Evolutionary conservation across 2,797 vertebrate genomes (phyloP), one percentile per base, ranked within the genome.

Genomic region (Sebastes goodei): DNA sequence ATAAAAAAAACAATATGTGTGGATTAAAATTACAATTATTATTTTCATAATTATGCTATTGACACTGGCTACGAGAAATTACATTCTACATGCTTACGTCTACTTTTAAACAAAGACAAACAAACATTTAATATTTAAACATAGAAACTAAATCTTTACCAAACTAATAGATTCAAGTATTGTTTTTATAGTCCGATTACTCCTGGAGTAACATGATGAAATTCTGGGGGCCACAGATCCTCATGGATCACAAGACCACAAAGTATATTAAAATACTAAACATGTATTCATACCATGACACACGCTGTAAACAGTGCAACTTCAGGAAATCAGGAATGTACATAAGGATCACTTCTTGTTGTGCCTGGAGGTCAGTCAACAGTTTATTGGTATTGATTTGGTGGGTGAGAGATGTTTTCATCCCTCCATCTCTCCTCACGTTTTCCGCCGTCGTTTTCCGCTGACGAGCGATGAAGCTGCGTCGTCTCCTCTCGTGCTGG

Each of bases 381-480:
- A 5, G 2, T 56, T 52, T 17, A 59, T n/a, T 52, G 21, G 10
- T 10, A 42, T 12, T n/a, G 30, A 55, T 33, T 9, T 23, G 20
- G 5, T 20, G 0, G 7, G 6, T 0, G 7, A 59, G 7, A 59
- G 3, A 55, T 30, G 1, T 55, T 12, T 15, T 6, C 32, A 12
- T 11, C 10, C 38, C 17, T 29, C 10, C 20, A 3, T 56, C 7
- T 20, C 4, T 71, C 23, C 11, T 89, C 30, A 92, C 0, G 46
- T 85, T 81, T 92, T 93, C 32, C 88, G 86, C 1, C 12, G 67
- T 4, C 92, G 85, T 75, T 94, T 94, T 56, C 89, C 86, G 1
- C 4, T 10, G 29, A 49, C 14, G 1, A 77, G n/a, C 1, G 75
- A 69, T 1, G 75, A 59, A 49, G 76, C 32, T 3, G 20, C 35